Base-by-base conservation (phyloP, 2,113 vertebrate genomes). In the Sakesphorus luctuosus region DNA sequence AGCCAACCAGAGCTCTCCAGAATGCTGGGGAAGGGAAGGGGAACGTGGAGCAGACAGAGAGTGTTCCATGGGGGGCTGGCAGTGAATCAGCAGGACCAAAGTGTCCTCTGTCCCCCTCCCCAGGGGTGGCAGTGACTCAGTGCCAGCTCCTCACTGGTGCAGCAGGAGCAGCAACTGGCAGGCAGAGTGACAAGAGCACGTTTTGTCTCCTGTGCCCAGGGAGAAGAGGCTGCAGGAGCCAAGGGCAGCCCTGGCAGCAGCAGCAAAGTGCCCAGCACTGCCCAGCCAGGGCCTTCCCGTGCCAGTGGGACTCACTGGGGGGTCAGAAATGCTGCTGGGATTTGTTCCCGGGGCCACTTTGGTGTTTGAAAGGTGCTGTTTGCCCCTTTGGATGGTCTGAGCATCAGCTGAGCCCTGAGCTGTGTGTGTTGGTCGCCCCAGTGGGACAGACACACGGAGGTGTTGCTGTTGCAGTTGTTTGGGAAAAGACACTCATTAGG, bases 331-430 rank as follows among this genome's bases (percentile, higher is more conserved):
- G 5, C 4, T 2, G 17, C 53, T 55, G 59, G 44, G 26, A 2
- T 35, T 68, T 10, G 35, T 29, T 28, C n/a, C 44, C 24, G 0
- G 0, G 6, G 46, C 73, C 14, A 0, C 1, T 1, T 10, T 0
- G 1, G 18, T 31, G 63, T 47, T 31, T 19, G 62, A 23, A 36
- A 23, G 36, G 46, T 1, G 5, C 16, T n/a, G 6, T 40, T 46
- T 40, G 35, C 28, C 28, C 43, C 59, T 81, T 75, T 4, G 47
- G 80, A 15, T 38, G 40, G 1, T 23, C 7, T 29, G 3, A 35
- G 53, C 14, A 26, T 6, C 5, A 52, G 40, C 58, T 26, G 40
- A 84, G 23, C 33, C 61, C 84, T 19, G 20, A 33, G 40, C 62
- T 6, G 2, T 3, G n/a, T 9, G 15, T 1, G 5, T 31, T 13